Evolutionary conservation across 2,797 vertebrate genomes (phyloP).

Genomic region (Diglossa cyanea): DNA sequence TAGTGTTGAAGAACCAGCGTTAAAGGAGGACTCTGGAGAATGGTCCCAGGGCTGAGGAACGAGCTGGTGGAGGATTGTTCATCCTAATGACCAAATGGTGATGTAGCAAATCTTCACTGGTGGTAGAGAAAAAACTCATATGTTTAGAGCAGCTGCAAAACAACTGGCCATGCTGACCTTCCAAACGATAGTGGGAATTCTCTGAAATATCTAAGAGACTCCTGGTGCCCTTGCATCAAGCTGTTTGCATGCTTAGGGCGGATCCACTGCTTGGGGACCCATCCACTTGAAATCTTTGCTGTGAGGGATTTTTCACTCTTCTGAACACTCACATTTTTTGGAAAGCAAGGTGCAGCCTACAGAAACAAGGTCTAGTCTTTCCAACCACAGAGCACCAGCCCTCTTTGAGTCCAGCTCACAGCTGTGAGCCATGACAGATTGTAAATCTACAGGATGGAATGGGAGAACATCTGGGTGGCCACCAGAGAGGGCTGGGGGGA

Average conservation of each 20-base stretch:
- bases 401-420: background rate
- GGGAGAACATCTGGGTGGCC: conserved; percentile 7
- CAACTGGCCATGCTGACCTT: background rate
- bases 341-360: background rate
- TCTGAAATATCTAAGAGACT: background rate
- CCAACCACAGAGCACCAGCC: background rate
- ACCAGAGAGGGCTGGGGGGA: background rate
- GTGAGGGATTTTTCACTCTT: background rate
- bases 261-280: background rate
- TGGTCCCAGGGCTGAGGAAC: background rate
- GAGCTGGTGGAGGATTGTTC: background rate
- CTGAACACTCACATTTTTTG: background rate
- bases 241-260: background rate
- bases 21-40: background rate
- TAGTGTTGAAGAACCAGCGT: background rate
- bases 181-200: background rate
- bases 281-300: background rate
- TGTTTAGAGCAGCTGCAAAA: background rate
- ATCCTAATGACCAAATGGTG: background rate
- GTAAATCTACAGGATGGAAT: conserved; percentile 21
- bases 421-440: background rate
- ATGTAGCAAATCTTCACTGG: background rate
- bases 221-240: background rate
- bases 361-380: background rate
- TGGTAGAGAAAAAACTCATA: background rate